Percentiles rank a stretch among this genome's conserved stretches.
phyloP scores from a whole-genome alignment of 2,797 vertebrate species.

The Enteromius anoplus region DNA sequence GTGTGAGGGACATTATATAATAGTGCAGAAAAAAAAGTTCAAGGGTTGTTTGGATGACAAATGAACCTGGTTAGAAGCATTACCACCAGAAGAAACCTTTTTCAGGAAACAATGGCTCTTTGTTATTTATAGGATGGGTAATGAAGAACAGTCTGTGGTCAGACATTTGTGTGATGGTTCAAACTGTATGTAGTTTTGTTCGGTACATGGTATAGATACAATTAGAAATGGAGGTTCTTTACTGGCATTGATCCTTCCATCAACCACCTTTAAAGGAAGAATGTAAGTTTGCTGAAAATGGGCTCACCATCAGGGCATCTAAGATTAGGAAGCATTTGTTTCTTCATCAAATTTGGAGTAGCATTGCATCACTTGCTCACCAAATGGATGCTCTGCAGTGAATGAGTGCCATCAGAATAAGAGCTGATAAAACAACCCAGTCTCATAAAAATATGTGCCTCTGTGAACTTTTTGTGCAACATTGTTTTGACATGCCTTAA shows the following conservation, averaged over 20 bases:
- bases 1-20: neutral
- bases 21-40: neutral
- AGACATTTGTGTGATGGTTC: neutral
- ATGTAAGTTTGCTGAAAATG: neutral
- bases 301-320: neutral
- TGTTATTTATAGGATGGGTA: neutral
- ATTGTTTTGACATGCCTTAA: no score
- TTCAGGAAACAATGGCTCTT: neutral
- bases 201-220: neutral
- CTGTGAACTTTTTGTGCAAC: no score
- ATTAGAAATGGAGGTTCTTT: neutral
- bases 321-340: neutral
- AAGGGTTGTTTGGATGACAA: slow-evolving; percentile 8
- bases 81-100: neutral
- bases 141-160: slow-evolving; percentile 1
- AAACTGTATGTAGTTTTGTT: neutral
- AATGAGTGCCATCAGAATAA: neutral
- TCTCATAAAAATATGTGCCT: no score
- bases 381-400: neutral
- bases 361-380: neutral
- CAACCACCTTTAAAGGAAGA: neutral
- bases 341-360: neutral
- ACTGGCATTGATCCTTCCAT: neutral
- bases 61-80: slow-evolving; percentile 12
- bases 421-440: neutral